These are phyloP conservation scores for Cathartes aura DNA, from an alignment of 2,113 vertebrate species.

Conservation along the genomic window DNA sequence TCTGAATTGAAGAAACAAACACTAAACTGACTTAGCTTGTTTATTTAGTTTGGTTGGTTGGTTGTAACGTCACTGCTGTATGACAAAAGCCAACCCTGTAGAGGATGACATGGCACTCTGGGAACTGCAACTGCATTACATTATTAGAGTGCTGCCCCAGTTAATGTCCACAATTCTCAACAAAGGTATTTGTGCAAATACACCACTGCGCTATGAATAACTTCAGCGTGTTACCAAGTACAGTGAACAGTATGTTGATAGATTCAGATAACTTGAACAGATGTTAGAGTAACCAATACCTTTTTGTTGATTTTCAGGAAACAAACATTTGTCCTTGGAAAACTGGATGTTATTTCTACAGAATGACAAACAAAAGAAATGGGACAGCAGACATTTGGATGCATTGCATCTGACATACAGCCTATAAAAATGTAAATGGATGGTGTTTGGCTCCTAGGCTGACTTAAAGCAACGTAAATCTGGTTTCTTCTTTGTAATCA, in stretches of 20 bases:
- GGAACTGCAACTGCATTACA: background rate
- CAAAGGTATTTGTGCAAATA: background rate
- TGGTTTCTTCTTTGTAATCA: background rate
- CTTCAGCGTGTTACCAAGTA: background rate
- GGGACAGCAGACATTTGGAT: background rate
- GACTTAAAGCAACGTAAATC: background rate
- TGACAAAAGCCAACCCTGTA: background rate
- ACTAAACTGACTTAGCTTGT: background rate
- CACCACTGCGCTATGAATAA: background rate
- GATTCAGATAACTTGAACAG: background rate
- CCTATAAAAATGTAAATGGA: background rate
- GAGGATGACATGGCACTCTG: background rate
- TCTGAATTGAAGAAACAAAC: background rate
- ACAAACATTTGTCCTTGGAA: background rate
- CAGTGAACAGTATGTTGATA: background rate
- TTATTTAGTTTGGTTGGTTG: background rate
- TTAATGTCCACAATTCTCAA: background rate
- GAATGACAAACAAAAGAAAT: background rate
- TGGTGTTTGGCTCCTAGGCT: background rate
- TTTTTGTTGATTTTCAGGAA: background rate
- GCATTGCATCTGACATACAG: background rate
- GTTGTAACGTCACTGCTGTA: rapidly evolving
- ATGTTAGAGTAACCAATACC: background rate
- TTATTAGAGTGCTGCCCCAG: background rate
- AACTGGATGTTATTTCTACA: background rate